Evolutionary conservation across 2,888 invertebrate species (phyloP).

Genomic region (Axea sp.): DNA sequence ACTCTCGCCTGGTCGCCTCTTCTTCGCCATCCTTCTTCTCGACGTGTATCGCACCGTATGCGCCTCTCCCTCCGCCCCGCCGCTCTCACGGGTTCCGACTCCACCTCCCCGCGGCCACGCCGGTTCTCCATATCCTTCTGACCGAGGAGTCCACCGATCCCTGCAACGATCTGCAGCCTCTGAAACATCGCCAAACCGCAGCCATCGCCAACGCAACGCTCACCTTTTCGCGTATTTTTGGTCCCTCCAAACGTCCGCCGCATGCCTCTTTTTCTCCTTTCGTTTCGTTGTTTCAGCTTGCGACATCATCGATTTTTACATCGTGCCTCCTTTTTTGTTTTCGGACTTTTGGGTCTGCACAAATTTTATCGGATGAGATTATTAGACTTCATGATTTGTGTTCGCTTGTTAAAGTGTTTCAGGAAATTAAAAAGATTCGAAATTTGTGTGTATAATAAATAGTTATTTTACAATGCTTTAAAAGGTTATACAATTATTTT

Average conservation of each 20-base stretch:
- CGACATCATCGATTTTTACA: constrained; percentile 34
- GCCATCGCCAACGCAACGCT: constrained; percentile 65
- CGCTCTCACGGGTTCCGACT: constrained; percentile 48
- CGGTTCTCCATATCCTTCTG: constrained; percentile 59
- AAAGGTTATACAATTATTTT: too few relatives aligned
- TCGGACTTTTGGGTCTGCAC: too few relatives aligned
- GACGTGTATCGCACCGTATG: constrained; percentile 62
- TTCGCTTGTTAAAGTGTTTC: too few relatives aligned
- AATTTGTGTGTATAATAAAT: too few relatives aligned
- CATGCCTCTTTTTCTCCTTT: constrained; percentile 32
- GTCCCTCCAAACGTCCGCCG: constrained; percentile 56
- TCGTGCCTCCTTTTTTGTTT: too few relatives aligned
- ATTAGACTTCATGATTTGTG: too few relatives aligned
- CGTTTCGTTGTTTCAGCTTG: constrained; percentile 12
- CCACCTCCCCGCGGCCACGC: constrained; percentile 44
- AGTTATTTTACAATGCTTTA: too few relatives aligned
- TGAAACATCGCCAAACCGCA: constrained; percentile 77
- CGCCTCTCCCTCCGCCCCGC: constrained; percentile 46
- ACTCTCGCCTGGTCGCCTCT: constrained; percentile 44
- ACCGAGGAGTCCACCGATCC: constrained; percentile 52
- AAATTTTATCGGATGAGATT: too few relatives aligned
- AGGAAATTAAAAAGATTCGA: too few relatives aligned
- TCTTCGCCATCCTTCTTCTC: constrained; percentile 60
- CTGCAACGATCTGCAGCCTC: constrained; percentile 62
- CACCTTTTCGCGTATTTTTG: constrained; percentile 63